Evolutionary conservation across 1,140 invertebrate species (phyloP).

Genomic region (Hirudo medicinalis): DNA sequence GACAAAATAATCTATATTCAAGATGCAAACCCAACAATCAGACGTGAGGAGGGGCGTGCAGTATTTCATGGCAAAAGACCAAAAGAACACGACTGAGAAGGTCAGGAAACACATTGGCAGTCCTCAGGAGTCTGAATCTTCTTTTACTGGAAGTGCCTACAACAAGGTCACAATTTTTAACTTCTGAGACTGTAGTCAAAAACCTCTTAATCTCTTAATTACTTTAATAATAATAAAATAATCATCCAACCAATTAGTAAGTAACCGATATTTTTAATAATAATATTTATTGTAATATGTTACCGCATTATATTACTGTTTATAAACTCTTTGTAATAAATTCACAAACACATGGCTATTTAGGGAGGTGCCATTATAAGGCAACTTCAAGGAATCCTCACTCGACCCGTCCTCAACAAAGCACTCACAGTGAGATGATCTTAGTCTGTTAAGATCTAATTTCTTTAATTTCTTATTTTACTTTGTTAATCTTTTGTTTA

Average conservation of each 20-base stretch:
- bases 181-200: neutral
- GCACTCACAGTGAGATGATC: neutral
- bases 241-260: neutral
- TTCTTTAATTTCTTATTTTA: too few relatives aligned
- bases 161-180: neutral
- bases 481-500: too few relatives aligned
- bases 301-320: too few relatives aligned
- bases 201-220: neutral
- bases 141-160: constrained; percentile 14
- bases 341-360: neutral
- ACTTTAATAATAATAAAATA: neutral
- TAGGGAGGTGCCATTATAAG: constrained; percentile 11
- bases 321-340: neutral
- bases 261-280: too few relatives aligned
- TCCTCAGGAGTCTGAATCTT: neutral
- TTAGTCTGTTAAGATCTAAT: too few relatives aligned
- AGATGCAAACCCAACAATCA: constrained; percentile 10
- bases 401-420: neutral
- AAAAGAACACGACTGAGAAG: constrained; percentile 11
- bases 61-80: constrained; percentile 6
- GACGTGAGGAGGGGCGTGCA: constrained; percentile 5
- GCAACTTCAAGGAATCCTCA: constrained; percentile 10
- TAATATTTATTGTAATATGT: too few relatives aligned
- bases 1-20: too few relatives aligned
- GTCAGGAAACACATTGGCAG: constrained; percentile 6